Evolutionary conservation across 92 coral and sea anemone species (phyloP).

Genomic region (Chrysogorgia sp.): DNA sequence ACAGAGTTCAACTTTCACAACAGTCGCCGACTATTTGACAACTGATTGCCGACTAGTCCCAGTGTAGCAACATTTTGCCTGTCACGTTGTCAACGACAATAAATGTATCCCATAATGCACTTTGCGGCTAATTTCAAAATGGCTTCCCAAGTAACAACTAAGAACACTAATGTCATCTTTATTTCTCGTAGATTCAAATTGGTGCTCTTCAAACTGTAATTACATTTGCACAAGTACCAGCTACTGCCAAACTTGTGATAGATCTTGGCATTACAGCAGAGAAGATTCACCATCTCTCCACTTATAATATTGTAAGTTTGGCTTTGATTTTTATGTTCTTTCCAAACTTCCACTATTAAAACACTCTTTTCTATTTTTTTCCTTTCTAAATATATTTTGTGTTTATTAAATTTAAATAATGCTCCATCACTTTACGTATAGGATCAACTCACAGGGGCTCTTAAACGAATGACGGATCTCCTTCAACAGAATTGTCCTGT

Average conservation of each 20-base stretch:
- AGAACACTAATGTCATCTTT: not conserved
- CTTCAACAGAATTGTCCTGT: not conserved
- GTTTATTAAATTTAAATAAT: too few species aligned
- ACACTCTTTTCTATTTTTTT: too few species aligned
- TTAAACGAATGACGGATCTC: not conserved
- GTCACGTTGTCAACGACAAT: not conserved
- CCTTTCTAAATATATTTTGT: too few species aligned
- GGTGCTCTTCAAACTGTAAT: conserved; percentile 8
- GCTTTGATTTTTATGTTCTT: not conserved
- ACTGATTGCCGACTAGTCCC: too few species aligned
- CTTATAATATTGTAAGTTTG: conserved; percentile 17
- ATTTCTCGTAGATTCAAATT: conserved; percentile 9
- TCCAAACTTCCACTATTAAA: too few species aligned
- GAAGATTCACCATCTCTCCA: conserved; percentile 14
- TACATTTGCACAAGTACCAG: not conserved
- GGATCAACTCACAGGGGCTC: not conserved
- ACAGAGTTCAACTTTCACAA: too few species aligned
- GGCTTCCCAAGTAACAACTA: too few species aligned
- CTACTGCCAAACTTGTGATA: conserved; percentile 5
- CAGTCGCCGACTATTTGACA: too few species aligned
- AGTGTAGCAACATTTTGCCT: not conserved
- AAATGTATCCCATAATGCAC: too few species aligned
- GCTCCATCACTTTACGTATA: too few species aligned
- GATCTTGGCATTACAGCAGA: conserved; percentile 7
- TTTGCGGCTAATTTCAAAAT: too few species aligned